Evolutionary conservation across 2,888 invertebrate genomes (phyloP).

Genomic region (Emmelina monodactyla): DNA sequence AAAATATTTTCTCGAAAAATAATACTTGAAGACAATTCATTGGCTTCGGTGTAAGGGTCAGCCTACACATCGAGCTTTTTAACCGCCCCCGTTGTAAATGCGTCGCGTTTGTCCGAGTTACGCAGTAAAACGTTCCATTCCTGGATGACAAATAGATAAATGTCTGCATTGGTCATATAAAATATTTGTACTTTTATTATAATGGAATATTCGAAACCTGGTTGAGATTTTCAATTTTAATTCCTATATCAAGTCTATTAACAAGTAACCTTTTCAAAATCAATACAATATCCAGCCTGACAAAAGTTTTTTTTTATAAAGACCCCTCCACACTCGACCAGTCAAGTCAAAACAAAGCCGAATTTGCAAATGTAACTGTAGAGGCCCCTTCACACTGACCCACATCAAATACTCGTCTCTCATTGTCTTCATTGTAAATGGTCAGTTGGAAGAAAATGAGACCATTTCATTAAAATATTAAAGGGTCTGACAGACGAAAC

Average conservation of each 20-base stretch:
- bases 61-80: slow-evolving; percentile 47
- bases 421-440: slow-evolving; percentile 58
- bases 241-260: too few species aligned
- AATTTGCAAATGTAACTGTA: neutral
- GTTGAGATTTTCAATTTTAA: neutral
- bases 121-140: slow-evolving; percentile 55
- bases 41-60: slow-evolving; percentile 27
- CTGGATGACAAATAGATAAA: too few species aligned
- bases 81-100: slow-evolving; percentile 58
- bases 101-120: slow-evolving; percentile 59
- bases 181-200: too few species aligned
- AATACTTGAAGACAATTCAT: too few species aligned
- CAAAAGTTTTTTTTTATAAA: slow-evolving; percentile 44
- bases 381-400: slow-evolving; percentile 43
- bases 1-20: too few species aligned
- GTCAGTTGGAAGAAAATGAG: slow-evolving; percentile 56
- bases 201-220: too few species aligned
- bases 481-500: slow-evolving; percentile 58
- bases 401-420: slow-evolving; percentile 38
- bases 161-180: too few species aligned
- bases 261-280: too few species aligned
- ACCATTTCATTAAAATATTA: slow-evolving; percentile 56
- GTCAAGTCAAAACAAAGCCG: neutral
- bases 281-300: too few species aligned
- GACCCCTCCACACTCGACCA: slow-evolving; percentile 24